Percentiles rank a stretch among this genome's conserved stretches.
These are phyloP conservation scores for Drosophila austrosaltans DNA, from an alignment of 2,888 invertebrate species.

Conservation along the genomic window DNA sequence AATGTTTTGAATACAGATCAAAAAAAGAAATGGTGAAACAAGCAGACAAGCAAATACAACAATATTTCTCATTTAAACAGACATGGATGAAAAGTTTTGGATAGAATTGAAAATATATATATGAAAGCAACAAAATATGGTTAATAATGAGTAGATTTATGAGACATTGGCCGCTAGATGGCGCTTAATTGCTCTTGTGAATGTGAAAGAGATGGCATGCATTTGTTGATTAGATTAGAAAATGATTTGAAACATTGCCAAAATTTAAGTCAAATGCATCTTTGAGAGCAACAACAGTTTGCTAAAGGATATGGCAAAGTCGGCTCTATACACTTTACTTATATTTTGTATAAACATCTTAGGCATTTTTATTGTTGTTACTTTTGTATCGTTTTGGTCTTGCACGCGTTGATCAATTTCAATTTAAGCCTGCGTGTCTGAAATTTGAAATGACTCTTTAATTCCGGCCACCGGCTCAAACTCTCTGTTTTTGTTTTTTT, in stretches of 20 bases:
- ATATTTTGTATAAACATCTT: constrained; percentile 14
- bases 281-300: neutral
- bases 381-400: constrained; percentile 29
- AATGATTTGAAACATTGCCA: neutral
- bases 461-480: constrained; percentile 50
- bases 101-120: too few species aligned
- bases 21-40: too few species aligned
- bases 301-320: neutral
- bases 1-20: too few species aligned
- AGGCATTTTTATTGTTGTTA: constrained; percentile 11
- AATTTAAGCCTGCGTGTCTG: constrained; percentile 61
- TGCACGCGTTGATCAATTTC: constrained; percentile 62
- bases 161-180: neutral
- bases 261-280: too few species aligned
- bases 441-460: constrained; percentile 56
- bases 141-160: neutral
- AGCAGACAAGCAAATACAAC: too few species aligned
- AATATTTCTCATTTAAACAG: too few species aligned
- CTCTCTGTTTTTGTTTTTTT: neutral
- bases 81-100: too few species aligned
- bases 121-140: neutral
- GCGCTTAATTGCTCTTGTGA: neutral
- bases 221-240: neutral
- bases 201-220: neutral
- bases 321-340: neutral